Evolutionary conservation across 2,888 invertebrate genomes (phyloP).

Genomic region (Muscina levida): DNA sequence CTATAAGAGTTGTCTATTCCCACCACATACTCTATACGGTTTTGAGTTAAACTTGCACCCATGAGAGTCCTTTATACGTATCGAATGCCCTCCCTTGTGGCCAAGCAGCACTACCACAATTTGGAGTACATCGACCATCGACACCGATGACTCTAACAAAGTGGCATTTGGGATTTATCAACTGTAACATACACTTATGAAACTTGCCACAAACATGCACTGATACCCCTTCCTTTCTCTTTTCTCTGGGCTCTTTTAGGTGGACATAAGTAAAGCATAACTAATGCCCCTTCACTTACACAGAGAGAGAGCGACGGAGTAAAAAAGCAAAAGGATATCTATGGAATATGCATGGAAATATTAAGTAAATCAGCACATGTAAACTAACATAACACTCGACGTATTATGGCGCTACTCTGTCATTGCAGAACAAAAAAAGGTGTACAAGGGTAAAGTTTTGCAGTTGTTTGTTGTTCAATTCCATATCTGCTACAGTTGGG

Average conservation of each 20-base stretch:
- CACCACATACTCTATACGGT: no score
- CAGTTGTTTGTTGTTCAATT: conserved; percentile 17
- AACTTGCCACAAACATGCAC: conserved; percentile 5
- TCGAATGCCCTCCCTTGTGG: conserved; percentile 12
- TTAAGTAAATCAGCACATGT: conserved; percentile 26
- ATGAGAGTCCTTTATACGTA: conserved; percentile 50
- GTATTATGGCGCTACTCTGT: background rate
- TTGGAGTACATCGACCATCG: conserved; percentile 19
- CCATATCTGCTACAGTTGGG: conserved; percentile 32
- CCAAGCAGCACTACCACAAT: background rate
- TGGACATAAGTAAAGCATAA: background rate
- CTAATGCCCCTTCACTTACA: conserved; percentile 1
- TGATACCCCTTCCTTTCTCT: background rate
- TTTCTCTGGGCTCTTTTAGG: background rate
- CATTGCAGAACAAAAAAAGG: background rate
- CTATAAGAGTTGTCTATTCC: conserved; percentile 13
- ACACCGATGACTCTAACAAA: conserved; percentile 67
- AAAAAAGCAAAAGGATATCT: background rate
- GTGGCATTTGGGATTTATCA: conserved; percentile 78
- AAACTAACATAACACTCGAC: conserved; percentile 7
- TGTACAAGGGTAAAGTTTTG: conserved; percentile 9
- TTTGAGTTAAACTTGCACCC: no score
- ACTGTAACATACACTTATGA: conserved; percentile 71
- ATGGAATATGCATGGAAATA: conserved; percentile 15
- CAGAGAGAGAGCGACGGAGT: background rate